Evolutionary conservation across 2,797 vertebrate species (phyloP).

Genomic region (Schizopygopsis pylzovi): DNA sequence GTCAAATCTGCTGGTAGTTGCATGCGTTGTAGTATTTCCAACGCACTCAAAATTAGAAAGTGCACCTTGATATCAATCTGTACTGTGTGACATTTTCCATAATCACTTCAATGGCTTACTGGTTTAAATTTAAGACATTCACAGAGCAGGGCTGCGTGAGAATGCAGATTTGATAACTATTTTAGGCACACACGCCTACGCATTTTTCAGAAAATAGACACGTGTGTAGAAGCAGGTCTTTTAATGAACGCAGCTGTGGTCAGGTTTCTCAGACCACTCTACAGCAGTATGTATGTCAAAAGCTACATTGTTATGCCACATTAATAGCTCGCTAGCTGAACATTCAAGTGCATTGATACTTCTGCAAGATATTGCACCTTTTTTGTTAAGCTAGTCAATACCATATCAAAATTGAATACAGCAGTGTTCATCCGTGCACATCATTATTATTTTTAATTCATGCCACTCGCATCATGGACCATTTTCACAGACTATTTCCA

Average conservation of each 20-base stretch:
- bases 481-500: background rate
- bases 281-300: conserved; percentile 23
- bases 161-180: conserved; percentile 35
- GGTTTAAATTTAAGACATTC: background rate
- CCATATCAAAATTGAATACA: background rate
- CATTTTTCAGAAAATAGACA: conserved; percentile 24
- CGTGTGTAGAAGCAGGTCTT: conserved; percentile 4
- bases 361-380: background rate
- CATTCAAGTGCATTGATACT: background rate
- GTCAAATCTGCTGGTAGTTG: background rate
- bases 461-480: background rate
- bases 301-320: background rate
- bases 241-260: conserved; percentile 44
- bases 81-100: background rate
- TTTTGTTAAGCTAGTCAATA: background rate
- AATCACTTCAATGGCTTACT: background rate
- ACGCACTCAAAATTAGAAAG: background rate
- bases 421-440: background rate
- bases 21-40: background rate
- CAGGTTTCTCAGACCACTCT: conserved; percentile 43
- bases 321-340: background rate
- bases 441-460: background rate
- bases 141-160: background rate
- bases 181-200: conserved; percentile 45
- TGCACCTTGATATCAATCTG: background rate